phyloP scores from a whole-genome alignment of 64 coral and sea anemone genomes.

The Exaiptasia diaphana region DNA sequence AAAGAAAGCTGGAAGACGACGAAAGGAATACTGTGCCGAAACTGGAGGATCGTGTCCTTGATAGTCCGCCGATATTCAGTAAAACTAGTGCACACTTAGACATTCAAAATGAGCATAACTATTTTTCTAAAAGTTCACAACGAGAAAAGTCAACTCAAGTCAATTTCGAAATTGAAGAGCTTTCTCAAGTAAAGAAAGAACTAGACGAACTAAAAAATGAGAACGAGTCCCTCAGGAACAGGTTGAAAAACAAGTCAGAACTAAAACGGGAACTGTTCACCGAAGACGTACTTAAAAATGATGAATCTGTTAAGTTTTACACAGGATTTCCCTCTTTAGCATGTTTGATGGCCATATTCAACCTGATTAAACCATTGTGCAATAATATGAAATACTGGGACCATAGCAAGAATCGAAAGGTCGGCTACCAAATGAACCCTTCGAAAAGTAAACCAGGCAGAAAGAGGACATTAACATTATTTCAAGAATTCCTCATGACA shows the following conservation, averaged over 20 bases:
- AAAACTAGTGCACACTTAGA: no score
- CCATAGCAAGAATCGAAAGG: not conserved
- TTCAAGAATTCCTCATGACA: not conserved
- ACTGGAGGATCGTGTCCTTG: no score
- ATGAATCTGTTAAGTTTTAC: conserved; percentile 35
- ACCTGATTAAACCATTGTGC: not conserved
- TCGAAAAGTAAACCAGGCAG: not conserved
- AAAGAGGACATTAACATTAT: conserved; percentile 6
- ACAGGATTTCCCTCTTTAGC: conserved; percentile 24
- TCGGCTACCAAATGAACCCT: not conserved
- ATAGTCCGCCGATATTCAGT: no score
- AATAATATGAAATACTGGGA: not conserved
- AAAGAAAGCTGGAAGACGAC: no score
- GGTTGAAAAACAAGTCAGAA: conserved; percentile 1
- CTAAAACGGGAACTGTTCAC: not conserved
- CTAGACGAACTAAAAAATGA: conserved; percentile 22
- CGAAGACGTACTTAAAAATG: conserved; percentile 31
- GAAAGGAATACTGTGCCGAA: no score
- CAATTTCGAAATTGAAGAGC: no score
- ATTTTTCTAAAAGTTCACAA: conserved; percentile 3
- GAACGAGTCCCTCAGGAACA: conserved; percentile 7
- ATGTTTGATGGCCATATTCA: not conserved
- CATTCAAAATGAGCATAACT: no score
- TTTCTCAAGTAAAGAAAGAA: no score
- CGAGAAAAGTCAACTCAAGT: no score